Conservation (phyloP, 2,797 vertebrate species). For the Eulemur mongoz region DNA sequence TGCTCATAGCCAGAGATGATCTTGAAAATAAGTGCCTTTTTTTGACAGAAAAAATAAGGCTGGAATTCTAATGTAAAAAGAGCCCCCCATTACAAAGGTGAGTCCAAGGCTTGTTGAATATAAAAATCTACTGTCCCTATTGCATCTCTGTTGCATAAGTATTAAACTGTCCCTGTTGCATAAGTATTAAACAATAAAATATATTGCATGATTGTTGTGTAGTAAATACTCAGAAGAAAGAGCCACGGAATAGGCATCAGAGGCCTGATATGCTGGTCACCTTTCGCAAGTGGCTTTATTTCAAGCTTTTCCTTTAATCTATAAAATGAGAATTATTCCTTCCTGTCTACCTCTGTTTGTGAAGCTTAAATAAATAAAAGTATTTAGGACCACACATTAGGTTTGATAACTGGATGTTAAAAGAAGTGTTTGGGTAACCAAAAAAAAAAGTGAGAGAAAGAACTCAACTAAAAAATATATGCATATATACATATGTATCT, state of each 20-base stretch:
- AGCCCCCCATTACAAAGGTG: neutral
- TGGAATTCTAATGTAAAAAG: constrained; percentile 43
- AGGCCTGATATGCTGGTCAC: neutral
- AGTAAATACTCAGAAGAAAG: constrained; percentile 21
- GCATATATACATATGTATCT: neutral
- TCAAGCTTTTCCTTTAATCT: neutral
- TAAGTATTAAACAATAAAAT: neutral
- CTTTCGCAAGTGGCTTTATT: neutral
- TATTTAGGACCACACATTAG: neutral
- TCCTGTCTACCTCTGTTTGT: neutral
- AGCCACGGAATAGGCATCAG: neutral
- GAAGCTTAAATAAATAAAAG: constrained; percentile 2
- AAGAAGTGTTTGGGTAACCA: neutral
- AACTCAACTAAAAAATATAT: neutral
- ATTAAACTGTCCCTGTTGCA: neutral
- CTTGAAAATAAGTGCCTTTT: constrained; percentile 15
- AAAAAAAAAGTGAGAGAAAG: neutral
- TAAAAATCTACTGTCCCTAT: neutral
- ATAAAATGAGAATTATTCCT: neutral
- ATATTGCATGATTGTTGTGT: neutral
- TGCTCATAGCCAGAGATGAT: neutral
- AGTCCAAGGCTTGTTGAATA: neutral
- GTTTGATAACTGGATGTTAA: neutral
- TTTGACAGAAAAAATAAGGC: neutral
- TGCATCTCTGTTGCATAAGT: neutral